Evolutionary conservation across 30 jellyfish, hydroid and myxozoan genomes (phyloP), one percentile per base, ranked within the genome.

Genomic region (Euphysa ruthae): DNA sequence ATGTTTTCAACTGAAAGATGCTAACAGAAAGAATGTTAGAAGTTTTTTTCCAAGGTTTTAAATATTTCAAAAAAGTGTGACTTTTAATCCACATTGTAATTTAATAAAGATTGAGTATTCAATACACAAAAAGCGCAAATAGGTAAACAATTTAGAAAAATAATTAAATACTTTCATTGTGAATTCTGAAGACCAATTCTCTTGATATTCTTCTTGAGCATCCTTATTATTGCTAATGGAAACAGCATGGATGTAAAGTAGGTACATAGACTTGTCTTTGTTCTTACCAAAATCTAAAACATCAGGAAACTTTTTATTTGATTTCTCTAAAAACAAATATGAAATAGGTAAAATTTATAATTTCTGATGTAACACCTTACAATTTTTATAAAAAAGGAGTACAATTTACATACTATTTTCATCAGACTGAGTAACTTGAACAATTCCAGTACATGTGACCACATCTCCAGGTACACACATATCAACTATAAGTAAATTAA

Each of bases 391-490:
- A 38, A 38, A 38, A 8, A 38, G n/a, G 52, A 38, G n/a, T n/a
- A n/a, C n/a, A n/a, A n/a, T n/a, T n/a, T 38, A 38, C n/a, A n/a
- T 46, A 46, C 60, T 46, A 79, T 93, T 71, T 32, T 79, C 94
- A 14, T 88, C 97, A 16, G 76, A 75, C 18, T 58, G 71, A 8
- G 85, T 32, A n/a, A 79, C 93, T 52, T 80, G 62, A 32, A 90
- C 99, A 21, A 90, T 76, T 4, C 99, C 99, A 27, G 93, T 76
- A 0, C 78, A 63, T 38, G 79, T 82, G 8, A 87, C 83, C 42
- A 82, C 52, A 56, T 90, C 99, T 49, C 99, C 99, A 27, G 99
- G 99, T 0, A 77, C 92, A 58, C 95, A 90, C 25, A 55, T 27
- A 33, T 90, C 99, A 58, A 90, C 99, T 90, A 51, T 32, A 71